A percentile compares a stretch with the other conserved stretches of the same genome.
Conservation (phyloP, 2,113 vertebrate genomes). For the Dryoscopus gambensis region DNA sequence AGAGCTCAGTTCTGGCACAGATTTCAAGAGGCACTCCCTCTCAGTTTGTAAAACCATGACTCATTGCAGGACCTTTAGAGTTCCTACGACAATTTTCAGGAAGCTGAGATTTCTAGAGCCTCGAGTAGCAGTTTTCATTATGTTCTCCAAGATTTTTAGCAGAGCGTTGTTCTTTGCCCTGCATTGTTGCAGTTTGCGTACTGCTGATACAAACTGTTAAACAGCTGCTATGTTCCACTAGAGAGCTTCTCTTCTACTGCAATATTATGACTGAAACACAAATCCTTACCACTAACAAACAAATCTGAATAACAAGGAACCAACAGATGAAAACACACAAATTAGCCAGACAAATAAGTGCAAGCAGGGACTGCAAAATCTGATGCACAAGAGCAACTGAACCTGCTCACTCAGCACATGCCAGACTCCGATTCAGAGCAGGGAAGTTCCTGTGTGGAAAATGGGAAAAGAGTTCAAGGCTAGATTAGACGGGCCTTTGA, state of each 20-base stretch:
- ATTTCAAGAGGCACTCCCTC: not conserved
- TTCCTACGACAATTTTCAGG: not conserved
- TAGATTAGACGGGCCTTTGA: not conserved
- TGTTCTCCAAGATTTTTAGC: not conserved
- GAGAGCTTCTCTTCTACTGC: not conserved
- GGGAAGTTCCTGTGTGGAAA: not conserved
- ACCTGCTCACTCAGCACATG: not conserved
- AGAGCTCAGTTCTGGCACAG: not conserved
- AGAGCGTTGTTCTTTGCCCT: accelerated
- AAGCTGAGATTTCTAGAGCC: not conserved
- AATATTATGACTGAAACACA: not conserved
- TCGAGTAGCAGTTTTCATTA: not conserved
- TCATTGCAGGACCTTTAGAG: not conserved
- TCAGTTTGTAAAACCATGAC: not conserved
- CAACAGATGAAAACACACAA: not conserved
- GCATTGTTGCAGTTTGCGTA: accelerated
- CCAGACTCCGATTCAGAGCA: not conserved
- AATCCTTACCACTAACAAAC: not conserved
- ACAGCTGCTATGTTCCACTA: not conserved
- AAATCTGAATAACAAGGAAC: not conserved
- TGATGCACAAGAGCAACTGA: not conserved
- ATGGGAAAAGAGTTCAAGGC: not conserved
- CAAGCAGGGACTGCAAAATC: not conserved
- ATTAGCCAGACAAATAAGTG: not conserved
- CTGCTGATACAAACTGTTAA: not conserved